Base-by-base conservation (phyloP, 2,797 vertebrate genomes). In the Acrossocheilus wenchowensis region DNA sequence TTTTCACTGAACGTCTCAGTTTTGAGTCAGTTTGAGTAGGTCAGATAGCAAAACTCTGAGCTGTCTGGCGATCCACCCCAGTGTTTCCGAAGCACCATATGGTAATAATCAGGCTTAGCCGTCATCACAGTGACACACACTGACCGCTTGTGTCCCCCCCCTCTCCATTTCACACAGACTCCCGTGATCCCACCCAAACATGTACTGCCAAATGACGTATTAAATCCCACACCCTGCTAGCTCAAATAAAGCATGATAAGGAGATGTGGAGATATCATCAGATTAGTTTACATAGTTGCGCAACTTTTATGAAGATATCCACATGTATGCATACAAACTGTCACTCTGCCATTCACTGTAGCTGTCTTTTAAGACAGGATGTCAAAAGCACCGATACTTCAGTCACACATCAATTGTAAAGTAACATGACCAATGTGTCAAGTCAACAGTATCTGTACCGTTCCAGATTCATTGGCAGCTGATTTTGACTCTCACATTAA, bases 61-160 rank as follows among this genome's bases (percentile, higher is more conserved):
- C 10, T 26, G 30, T 82, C 39, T 82, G 57, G 62, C 2, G 1
- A 50, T 66, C 45, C 11, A 78, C 23, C 60, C 7, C 30, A 83
- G 71, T 62, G 30, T 64, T 84, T 68, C 23, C 14, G 41, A 73
- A 54, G 75, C 12, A 57, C 6, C 75, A 79, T 60, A 78, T 85
- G 83, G 75, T 72, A 79, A 72, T 72, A 85, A 85, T 85, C 50
- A 72, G 39, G 52, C 50, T 79, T 62, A 2, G 50, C 39, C n/a
- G 15, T 71, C 83, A 77, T 81, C 77, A 62, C 50, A 62, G 15
- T 79, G 54, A 89, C 72, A 86, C 86, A 84, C 11, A 84, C 77
- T 81, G 50, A 79, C 15, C n/a, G 26, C 43, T 30, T 54, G 19
- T 86, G 54, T 78, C 26, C 41, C 19, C 19, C 39, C 26, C 39